Conservation (phyloP, 2,113 vertebrate genomes). For the Phalacrocorax pelagicus region DNA sequence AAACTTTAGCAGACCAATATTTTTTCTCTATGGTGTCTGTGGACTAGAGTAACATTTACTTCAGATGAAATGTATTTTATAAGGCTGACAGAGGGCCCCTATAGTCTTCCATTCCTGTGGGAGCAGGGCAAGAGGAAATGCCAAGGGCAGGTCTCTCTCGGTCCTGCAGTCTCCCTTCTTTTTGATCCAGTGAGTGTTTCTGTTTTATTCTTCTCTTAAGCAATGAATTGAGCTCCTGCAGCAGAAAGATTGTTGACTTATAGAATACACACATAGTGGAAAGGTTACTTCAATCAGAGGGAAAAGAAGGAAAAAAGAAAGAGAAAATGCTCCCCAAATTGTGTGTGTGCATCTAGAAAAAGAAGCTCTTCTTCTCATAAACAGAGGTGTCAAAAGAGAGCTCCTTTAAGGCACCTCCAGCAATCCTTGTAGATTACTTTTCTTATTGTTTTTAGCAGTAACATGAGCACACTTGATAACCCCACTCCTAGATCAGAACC, state of each 20-base stretch:
- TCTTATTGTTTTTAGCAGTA: not conserved
- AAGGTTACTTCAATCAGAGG: constrained; percentile 23
- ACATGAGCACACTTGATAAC: not conserved
- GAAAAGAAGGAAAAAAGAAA: not conserved
- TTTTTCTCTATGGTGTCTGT: constrained; percentile 20
- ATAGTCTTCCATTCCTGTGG: not conserved
- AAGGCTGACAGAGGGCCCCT: constrained; percentile 31
- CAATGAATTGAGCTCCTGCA: constrained; percentile 23
- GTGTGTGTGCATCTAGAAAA: not conserved
- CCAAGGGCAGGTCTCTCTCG: constrained; percentile 44
- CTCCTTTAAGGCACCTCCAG: not conserved
- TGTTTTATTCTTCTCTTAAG: constrained; percentile 35
- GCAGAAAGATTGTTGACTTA: constrained; percentile 40
- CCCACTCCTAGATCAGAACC: not conserved
- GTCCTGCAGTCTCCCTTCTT: constrained; percentile 24
- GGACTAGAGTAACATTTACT: constrained; percentile 44
- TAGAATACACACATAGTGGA: not conserved
- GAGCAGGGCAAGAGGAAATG: constrained; percentile 53
- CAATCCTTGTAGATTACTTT: not conserved
- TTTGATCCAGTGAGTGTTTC: constrained; percentile 10
- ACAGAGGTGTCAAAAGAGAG: not conserved
- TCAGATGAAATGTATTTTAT: constrained; percentile 44
- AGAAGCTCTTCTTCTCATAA: not conserved
- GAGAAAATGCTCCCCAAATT: not conserved
- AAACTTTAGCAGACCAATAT: not conserved